These are phyloP conservation scores for Sminthurides bifidus DNA, from an alignment of 1,140 invertebrate genomes.

Conservation along the genomic window DNA sequence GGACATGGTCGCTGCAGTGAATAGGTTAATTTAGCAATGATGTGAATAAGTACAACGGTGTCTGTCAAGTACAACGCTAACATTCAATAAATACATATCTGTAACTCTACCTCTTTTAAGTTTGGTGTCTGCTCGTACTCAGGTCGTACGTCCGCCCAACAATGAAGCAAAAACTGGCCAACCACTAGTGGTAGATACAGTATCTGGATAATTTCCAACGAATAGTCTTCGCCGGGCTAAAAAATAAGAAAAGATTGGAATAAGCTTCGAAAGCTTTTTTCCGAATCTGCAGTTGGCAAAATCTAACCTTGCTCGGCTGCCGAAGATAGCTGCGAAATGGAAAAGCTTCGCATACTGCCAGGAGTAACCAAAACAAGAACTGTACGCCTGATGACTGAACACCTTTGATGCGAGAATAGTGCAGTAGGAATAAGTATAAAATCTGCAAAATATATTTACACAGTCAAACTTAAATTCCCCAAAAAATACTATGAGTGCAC, in stretches of 20 bases:
- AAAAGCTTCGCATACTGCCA: constrained; percentile 54
- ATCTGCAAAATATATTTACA: constrained; percentile 43
- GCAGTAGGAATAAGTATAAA: constrained; percentile 53
- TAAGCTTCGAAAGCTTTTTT: background rate
- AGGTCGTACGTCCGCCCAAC: constrained; percentile 63
- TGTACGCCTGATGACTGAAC: constrained; percentile 72
- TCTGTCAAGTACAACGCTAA: background rate
- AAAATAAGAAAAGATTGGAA: background rate
- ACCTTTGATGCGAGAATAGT: constrained; percentile 68
- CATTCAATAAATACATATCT: background rate
- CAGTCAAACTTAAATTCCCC: background rate
- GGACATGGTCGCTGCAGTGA: constrained; percentile 58
- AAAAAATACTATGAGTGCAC: background rate
- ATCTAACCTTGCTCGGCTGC: no score
- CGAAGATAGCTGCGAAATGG: constrained; percentile 50
- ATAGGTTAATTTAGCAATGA: background rate
- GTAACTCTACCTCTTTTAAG: background rate
- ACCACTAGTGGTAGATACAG: constrained; percentile 58
- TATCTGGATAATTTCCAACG: constrained; percentile 10
- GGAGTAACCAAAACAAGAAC: constrained; percentile 76
- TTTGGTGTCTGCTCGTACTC: constrained; percentile 51
- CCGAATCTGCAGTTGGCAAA: background rate
- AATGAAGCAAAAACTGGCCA: constrained; percentile 64
- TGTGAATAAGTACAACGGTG: no score
- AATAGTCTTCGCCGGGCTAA: background rate